Conservation (phyloP, 2,797 vertebrate genomes). For the Tapera naevia region DNA sequence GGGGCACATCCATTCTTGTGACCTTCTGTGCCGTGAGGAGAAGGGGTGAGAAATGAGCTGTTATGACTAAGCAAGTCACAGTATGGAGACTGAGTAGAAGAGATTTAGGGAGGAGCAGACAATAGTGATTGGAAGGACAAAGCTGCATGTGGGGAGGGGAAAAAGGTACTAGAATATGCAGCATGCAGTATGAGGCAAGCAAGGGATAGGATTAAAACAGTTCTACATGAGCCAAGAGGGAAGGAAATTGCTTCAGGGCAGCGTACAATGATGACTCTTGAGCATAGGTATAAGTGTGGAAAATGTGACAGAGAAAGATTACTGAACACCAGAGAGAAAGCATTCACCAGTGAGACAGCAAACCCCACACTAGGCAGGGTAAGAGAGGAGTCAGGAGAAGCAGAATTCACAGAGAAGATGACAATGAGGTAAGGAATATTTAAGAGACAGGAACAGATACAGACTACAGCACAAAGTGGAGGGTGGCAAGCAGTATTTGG, state of each 20-base stretch:
- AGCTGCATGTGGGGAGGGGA: background rate
- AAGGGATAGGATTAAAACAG: background rate
- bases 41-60: background rate
- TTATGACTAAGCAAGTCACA: background rate
- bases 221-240: background rate
- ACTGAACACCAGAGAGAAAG: background rate
- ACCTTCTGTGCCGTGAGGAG: background rate
- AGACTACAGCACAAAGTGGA: background rate
- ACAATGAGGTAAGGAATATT: background rate
- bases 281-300: background rate
- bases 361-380: background rate
- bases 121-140: background rate
- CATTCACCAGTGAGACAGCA: background rate
- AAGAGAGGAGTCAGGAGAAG: background rate
- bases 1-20: background rate
- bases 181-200: background rate
- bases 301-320: background rate
- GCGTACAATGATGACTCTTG: accelerated
- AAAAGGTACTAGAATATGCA: background rate
- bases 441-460: background rate
- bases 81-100: background rate
- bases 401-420: background rate
- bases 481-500: background rate
- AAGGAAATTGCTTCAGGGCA: background rate
- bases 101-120: background rate